phyloP scores from a whole-genome alignment of 2,113 vertebrate genomes.

The Xiphophorus couchianus region DNA sequence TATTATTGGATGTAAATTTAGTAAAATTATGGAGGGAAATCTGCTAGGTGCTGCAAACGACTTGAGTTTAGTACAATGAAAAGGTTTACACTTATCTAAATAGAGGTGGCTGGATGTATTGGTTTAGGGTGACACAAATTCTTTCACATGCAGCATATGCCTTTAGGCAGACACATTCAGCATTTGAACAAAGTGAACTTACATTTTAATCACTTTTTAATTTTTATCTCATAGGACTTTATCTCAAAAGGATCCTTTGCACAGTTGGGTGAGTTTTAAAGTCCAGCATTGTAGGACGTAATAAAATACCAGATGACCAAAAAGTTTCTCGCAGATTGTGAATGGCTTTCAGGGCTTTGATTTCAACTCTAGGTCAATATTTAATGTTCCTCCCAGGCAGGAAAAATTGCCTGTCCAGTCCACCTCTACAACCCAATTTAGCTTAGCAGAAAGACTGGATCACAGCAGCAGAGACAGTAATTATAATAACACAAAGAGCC shows the following conservation, averaged over 20 bases:
- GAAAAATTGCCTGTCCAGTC: slow-evolving; percentile 38
- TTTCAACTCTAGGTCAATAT: slow-evolving; percentile 50
- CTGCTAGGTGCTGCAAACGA: too few relatives aligned
- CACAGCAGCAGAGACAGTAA: slow-evolving; percentile 10
- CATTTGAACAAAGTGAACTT: not conserved
- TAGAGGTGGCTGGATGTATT: too few relatives aligned
- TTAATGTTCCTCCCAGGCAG: slow-evolving; percentile 41
- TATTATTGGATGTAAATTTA: not conserved
- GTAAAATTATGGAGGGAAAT: not conserved
- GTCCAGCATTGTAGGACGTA: slow-evolving; percentile 22
- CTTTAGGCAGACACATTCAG: not conserved
- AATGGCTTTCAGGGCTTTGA: slow-evolving; percentile 47
- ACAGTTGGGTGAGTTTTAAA: slow-evolving; percentile 24
- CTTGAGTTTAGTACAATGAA: too few relatives aligned
- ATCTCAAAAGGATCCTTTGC: not conserved
- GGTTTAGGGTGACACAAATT: not conserved
- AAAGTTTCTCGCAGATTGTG: slow-evolving; percentile 42
- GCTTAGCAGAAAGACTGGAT: slow-evolving; percentile 9
- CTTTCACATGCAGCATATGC: too few relatives aligned
- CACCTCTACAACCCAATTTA: slow-evolving; percentile 12
- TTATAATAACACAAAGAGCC: slow-evolving; percentile 28
- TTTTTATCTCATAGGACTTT: not conserved
- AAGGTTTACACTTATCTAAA: too few relatives aligned
- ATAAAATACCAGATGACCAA: slow-evolving; percentile 29
- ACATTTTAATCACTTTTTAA: not conserved